Base-by-base conservation (phyloP, 2,797 vertebrate genomes). In the Aeoliscus strigatus region DNA sequence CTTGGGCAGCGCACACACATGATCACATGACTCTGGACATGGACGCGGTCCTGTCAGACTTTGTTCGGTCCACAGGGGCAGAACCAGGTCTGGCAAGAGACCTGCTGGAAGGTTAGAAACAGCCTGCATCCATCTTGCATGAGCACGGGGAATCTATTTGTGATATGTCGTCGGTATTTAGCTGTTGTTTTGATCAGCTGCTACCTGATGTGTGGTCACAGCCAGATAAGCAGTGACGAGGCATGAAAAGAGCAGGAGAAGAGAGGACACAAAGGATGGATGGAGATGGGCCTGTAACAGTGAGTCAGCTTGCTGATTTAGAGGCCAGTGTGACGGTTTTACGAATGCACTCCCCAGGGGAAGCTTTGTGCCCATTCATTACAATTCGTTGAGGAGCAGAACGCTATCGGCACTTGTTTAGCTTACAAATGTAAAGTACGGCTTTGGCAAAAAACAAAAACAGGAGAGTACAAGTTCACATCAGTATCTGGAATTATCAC, bases 1-100 rank as follows among this genome's bases (percentile, higher is more conserved):
- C 85, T 60, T 89, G 84, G 90, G 92, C 92, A 90, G 92, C 90
- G 50, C 88, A 87, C 83, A 91, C 91, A 86, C 89, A 94, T 91
- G 92, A 93, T 88, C 94, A 85, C 90, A 98, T 97, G 95, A 97
- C 94, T 90, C 93, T 97, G 92, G 96, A 99, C 90, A 99, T 99
- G 96, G 96, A 99, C 45, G 91, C 95, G 80, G 96, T 98, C 93
- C 94, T 99, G 91, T 99, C 96, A 92, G 94, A 99, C 92, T 99
- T 99, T 90, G 95, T 99, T 94, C 93, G 93, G 90, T 98, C 96
- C 90, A 99, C 96, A 0, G 96, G 95, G 91, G 96, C 96, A 76
- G 96, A 99, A 91, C 96, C 96, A 31, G 95, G 96, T 94, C 93
- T 99, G 94, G 96, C 96, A 81, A 93, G 96, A 90, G 96, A 99